A percentile compares a stretch with the other conserved stretches of the same genome.
phyloP scores from a whole-genome alignment of 30 jellyfish, hydroid and myxozoan species.

The Chironex yamaguchii region DNA sequence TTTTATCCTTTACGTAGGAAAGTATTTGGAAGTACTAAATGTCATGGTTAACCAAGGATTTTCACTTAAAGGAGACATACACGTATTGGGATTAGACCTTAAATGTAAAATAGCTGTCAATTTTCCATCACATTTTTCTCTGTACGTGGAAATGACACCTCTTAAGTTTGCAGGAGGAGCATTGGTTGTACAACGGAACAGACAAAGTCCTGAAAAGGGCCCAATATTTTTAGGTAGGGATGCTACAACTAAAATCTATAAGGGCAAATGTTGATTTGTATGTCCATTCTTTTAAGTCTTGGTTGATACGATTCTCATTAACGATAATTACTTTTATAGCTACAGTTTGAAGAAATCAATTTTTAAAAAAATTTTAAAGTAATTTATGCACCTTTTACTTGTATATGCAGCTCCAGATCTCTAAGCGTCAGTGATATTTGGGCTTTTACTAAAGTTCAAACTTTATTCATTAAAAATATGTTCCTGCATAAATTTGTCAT shows the following conservation, averaged over 20 bases:
- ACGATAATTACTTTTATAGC: no score
- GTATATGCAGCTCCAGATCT: no score
- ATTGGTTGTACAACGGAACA: conserved; percentile 65
- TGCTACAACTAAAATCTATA: conserved; percentile 53
- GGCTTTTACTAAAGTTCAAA: no score
- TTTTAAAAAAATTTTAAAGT: no score
- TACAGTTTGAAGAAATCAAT: no score
- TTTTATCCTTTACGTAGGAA: conserved; percentile 65
- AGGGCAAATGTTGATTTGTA: no score
- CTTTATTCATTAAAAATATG: no score
- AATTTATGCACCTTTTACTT: no score
- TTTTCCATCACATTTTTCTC: conserved; percentile 33
- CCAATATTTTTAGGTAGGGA: conserved; percentile 73
- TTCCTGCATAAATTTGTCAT: no score
- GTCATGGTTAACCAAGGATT: conserved; percentile 69
- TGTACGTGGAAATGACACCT: conserved; percentile 86
- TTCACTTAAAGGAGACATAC: conserved; percentile 70
- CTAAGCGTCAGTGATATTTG: no score
- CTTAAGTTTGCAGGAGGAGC: conserved; percentile 76
- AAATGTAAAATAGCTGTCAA: conserved; percentile 67
- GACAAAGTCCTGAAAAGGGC: conserved; percentile 81
- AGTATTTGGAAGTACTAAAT: conserved; percentile 59
- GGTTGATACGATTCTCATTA: no score
- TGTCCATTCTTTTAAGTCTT: no score
- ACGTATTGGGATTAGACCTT: conserved; percentile 57